These are phyloP conservation scores for Poeciliopsis gracilis DNA, from an alignment of 2,797 vertebrate species.

Conservation along the genomic window DNA sequence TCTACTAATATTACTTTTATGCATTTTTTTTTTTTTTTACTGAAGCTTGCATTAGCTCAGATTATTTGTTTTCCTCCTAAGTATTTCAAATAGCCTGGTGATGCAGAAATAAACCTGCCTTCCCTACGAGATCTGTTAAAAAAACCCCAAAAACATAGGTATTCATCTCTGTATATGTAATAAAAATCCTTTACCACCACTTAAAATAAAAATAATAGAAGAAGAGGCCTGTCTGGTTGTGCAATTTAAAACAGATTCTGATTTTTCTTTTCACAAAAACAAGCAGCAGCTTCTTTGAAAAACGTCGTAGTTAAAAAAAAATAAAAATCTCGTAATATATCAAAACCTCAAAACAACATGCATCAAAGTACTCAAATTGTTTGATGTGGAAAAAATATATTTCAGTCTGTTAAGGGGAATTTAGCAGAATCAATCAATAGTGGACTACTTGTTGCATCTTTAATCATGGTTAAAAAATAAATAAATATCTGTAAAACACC, in stretches of 20 bases:
- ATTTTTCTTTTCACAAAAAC: neutral
- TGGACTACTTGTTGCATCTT: neutral
- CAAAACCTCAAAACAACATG: too few relatives aligned
- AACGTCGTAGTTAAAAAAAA: too few relatives aligned
- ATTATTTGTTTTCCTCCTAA: neutral
- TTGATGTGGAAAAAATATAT: neutral
- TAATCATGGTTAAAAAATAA: neutral
- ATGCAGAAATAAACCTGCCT: neutral
- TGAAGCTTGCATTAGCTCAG: neutral
- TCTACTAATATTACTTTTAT: neutral
- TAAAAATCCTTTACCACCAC: neutral
- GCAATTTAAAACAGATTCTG: neutral
- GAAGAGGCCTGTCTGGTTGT: neutral
- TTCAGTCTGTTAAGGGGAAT: neutral
- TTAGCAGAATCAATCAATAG: neutral
- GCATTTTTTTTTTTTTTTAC: neutral
- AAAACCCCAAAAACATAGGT: neutral
- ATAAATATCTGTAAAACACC: neutral
- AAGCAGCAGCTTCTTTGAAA: neutral
- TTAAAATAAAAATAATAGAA: neutral
- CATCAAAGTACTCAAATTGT: neutral
- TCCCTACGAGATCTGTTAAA: neutral
- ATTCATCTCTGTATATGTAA: neutral
- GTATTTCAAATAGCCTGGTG: neutral
- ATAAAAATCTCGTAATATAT: too few relatives aligned